phyloP scores from a whole-genome alignment of 2,797 vertebrate species.

The Graptemys geographica region DNA sequence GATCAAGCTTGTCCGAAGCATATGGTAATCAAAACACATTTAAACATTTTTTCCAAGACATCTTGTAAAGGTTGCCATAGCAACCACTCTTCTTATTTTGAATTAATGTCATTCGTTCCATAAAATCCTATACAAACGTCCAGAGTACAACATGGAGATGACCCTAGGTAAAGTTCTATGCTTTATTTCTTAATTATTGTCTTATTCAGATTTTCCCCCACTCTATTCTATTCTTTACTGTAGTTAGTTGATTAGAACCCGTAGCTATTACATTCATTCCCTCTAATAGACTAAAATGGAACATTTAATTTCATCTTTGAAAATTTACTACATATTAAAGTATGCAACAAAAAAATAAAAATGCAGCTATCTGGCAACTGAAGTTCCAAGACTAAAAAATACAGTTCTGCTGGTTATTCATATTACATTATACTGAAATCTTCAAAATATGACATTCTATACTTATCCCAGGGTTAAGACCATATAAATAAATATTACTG shows the following conservation, averaged over 20 bases:
- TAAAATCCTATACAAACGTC: conserved; percentile 26
- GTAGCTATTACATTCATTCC: conserved; percentile 8
- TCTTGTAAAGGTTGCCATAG: conserved; percentile 63
- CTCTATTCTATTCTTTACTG: not conserved
- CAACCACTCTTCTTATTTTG: conserved; percentile 52
- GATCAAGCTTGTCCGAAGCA: not conserved
- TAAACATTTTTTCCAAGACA: not conserved
- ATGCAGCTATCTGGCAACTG: not conserved
- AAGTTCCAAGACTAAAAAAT: not conserved
- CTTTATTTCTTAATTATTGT: not conserved
- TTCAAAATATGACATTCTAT: not conserved
- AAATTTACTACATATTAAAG: conserved; percentile 13
- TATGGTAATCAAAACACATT: not conserved
- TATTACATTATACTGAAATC: not conserved
- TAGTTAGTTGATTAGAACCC: conserved; percentile 9
- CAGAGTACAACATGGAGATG: not conserved
- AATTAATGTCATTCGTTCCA: conserved; percentile 39
- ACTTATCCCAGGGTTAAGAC: conserved; percentile 25
- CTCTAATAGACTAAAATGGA: not conserved
- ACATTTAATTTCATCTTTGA: conserved; percentile 14
- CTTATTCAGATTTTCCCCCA: conserved; percentile 14
- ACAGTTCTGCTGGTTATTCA: conserved; percentile 1
- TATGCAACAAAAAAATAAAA: conserved; percentile 20
- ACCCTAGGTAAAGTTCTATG: not conserved
- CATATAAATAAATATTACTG: conserved; percentile 32